A percentile compares a stretch with the other conserved stretches of the same genome.
These are phyloP conservation scores for Gavialis gangeticus DNA, from an alignment of 2,113 vertebrate genomes.

Conservation along the genomic window DNA sequence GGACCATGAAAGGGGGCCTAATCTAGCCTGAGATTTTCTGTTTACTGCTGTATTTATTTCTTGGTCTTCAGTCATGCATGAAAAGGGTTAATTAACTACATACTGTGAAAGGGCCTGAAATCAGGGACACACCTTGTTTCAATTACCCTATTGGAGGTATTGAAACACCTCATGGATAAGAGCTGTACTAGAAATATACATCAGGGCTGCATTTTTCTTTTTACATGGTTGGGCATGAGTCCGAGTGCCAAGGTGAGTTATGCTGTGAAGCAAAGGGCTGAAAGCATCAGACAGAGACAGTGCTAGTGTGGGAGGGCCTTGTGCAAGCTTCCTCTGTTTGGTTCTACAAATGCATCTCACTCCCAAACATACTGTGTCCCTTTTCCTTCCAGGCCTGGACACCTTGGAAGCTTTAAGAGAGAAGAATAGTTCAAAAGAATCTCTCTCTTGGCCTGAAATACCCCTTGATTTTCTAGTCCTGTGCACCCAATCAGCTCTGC, in stretches of 20 bases:
- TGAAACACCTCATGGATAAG: not conserved
- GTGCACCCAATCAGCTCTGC: fast-evolving
- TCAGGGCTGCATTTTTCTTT: conserved; percentile 15
- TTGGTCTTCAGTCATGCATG: not conserved
- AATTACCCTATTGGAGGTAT: not conserved
- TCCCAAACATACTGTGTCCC: not conserved
- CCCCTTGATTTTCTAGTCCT: not conserved
- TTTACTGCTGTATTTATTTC: not conserved
- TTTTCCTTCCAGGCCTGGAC: not conserved
- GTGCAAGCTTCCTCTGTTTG: conserved; percentile 35
- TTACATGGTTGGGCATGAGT: conserved; percentile 10
- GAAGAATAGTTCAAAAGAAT: not conserved
- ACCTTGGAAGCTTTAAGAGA: not conserved
- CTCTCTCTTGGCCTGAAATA: not conserved
- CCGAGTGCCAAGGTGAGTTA: conserved; percentile 18
- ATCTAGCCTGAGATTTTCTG: not conserved
- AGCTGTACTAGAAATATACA: not conserved
- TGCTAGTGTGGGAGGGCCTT: conserved; percentile 37
- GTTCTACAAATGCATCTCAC: not conserved
- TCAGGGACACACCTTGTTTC: not conserved
- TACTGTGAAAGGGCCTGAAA: not conserved
- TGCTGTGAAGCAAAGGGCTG: conserved; percentile 34
- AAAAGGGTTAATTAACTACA: conserved; percentile 50
- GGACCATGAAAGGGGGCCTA: not conserved
- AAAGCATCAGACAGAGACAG: conserved; percentile 41